Base-by-base conservation (phyloP, 2,888 invertebrate species). In the Eristalis tenax region DNA sequence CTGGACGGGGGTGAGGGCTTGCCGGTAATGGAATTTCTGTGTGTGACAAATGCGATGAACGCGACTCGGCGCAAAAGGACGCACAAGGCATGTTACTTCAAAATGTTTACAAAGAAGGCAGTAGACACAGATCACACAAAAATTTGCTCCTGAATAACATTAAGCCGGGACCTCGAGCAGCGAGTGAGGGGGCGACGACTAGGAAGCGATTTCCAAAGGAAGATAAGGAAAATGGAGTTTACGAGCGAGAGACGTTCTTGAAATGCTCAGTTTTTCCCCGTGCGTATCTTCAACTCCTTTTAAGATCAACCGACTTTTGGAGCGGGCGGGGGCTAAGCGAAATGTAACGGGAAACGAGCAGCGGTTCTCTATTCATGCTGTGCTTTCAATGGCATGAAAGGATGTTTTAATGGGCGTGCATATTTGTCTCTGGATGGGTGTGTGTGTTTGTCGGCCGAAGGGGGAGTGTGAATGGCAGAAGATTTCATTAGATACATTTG, bases 21-120 rank as follows among this genome's bases (percentile, higher is more conserved):
- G 61, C 28, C 68, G 63, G 80, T 81, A 81, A 68, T 59, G 68
- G 77, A 63, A 77, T 86, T 68, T 74, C 59, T 22, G 77, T 81
- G 50, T 50, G 82, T 82, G 85, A 85, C 69, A 85, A 82, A 85
- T 82, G 63, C 70, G 73, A 77, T 76, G 78, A 70, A 57, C 70
- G 79, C 71, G 40, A n/a, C 65, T 69, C 40, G 65, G 18, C 35
- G 6, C 26, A 59, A 18, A 18, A 56, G 56, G 43, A 18, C n/a
- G 50, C 59, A 11, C 10, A 15, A 61, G 63, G 61, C 32, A 73
- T 70, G 23, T 64, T 32, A 28, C 38, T 75, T 74, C 50, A 66
- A 50, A 50, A 40, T 63, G 57, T 75, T 79, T 59, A 79, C 74
- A 70, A 79, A 79, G 59, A 63, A n/a, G 76, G n/a, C n/a, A n/a